Conservation (phyloP, 2,113 vertebrate species). For the Hippocampus zosterae region DNA sequence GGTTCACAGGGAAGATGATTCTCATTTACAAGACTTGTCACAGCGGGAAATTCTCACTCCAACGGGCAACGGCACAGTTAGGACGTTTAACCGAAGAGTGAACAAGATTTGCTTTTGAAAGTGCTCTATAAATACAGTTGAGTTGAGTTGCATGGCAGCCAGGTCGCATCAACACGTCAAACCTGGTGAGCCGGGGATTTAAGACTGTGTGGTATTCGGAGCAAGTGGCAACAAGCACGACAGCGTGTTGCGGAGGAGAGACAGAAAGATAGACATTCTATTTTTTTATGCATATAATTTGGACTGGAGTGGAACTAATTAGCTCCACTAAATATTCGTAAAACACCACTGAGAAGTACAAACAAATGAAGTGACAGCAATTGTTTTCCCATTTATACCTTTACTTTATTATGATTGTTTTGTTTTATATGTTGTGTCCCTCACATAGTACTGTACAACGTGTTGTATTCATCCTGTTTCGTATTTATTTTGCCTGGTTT, state of each 20-base stretch:
- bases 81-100: background rate
- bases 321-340: too few relatives aligned
- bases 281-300: too few relatives aligned
- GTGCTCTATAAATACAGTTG: too few relatives aligned
- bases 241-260: background rate
- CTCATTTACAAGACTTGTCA: background rate
- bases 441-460: too few relatives aligned
- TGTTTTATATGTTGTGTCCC: too few relatives aligned
- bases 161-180: background rate
- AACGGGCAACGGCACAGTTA: background rate
- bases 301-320: too few relatives aligned
- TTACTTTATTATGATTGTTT: background rate
- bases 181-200: conserved; percentile 1
- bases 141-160: too few relatives aligned
- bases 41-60: background rate
- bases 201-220: background rate
- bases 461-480: background rate
- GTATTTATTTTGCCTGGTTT: background rate
- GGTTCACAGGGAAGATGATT: background rate
- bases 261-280: too few relatives aligned
- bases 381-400: background rate
- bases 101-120: background rate
- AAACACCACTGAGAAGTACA: too few relatives aligned
- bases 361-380: too few relatives aligned
- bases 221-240: background rate